Conservation (phyloP, 2,113 vertebrate genomes). For the Haemorhous mexicanus region DNA sequence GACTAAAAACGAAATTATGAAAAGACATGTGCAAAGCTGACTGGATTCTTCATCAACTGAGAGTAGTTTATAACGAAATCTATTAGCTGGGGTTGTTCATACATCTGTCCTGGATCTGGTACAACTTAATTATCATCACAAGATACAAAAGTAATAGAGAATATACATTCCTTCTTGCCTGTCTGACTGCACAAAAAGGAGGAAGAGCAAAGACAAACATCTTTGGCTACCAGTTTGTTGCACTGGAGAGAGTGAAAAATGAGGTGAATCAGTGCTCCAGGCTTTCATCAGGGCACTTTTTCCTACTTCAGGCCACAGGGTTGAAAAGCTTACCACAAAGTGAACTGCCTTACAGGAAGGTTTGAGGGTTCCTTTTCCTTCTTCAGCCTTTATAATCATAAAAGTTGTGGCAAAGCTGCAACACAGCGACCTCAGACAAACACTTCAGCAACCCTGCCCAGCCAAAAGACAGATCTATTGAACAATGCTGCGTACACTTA, state of each 20-base stretch:
- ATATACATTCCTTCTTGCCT: not conserved
- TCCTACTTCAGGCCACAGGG: not conserved
- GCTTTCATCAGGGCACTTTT: not conserved
- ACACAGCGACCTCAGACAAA: not conserved
- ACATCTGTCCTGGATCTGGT: not conserved
- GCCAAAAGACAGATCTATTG: constrained; percentile 9
- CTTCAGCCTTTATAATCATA: not conserved
- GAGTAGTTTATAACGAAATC: not conserved
- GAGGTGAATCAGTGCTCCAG: not conserved
- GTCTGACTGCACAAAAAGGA: not conserved
- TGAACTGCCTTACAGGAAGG: not conserved
- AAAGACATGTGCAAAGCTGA: not conserved
- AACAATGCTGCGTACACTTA: not conserved
- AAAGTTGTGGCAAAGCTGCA: not conserved
- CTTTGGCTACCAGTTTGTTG: not conserved
- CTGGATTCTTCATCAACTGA: not conserved
- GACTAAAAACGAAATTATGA: not conserved
- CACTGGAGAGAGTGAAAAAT: fast-evolving
- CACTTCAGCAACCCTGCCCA: not conserved
- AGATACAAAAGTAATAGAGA: not conserved
- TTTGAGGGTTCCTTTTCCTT: not conserved
- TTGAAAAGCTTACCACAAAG: not conserved
- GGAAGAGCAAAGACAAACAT: not conserved
- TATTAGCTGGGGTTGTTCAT: not conserved
- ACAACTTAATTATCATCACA: not conserved